Evolutionary conservation across 2,888 invertebrate species (phyloP).

Genomic region (Eucriotettix oculatus): DNA sequence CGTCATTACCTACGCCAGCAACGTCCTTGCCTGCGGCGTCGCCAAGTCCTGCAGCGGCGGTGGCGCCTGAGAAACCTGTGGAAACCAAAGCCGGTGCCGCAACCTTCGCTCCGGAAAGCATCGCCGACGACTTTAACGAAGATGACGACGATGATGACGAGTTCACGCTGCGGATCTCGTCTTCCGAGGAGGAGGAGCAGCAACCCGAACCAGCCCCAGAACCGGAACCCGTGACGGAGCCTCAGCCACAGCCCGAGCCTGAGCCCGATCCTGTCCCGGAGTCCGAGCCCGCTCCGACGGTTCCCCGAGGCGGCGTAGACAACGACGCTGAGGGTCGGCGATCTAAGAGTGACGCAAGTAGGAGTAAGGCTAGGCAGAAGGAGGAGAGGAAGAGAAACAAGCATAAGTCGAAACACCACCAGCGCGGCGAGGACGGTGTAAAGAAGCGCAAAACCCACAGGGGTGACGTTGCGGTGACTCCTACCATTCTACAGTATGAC

Average conservation of each 20-base stretch:
- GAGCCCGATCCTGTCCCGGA: neutral
- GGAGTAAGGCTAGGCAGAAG: neutral
- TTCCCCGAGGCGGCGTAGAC: neutral
- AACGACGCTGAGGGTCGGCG: constrained; percentile 2
- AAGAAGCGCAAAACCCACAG: constrained; percentile 6
- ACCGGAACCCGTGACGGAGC: neutral
- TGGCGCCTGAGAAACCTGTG: neutral
- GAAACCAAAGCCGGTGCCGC: neutral
- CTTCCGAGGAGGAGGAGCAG: constrained; percentile 4
- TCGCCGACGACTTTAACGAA: neutral
- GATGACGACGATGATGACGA: neutral
- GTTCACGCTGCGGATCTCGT: neutral
- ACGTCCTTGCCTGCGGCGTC: neutral
- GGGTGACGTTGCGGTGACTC: constrained; percentile 2
- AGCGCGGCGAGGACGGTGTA: constrained; percentile 1
- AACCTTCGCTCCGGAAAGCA: neutral
- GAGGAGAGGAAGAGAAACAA: constrained; percentile 7
- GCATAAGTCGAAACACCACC: constrained; percentile 8
- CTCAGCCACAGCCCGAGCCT: neutral
- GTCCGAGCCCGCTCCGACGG: neutral
- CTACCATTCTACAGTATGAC: constrained; percentile 9
- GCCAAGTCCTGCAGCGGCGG: neutral
- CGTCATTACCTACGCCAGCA: neutral
- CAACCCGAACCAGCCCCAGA: neutral
- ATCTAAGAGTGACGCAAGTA: neutral